Evolutionary conservation across 2,888 invertebrate genomes (phyloP).

Genomic region (Torymus texanus): DNA sequence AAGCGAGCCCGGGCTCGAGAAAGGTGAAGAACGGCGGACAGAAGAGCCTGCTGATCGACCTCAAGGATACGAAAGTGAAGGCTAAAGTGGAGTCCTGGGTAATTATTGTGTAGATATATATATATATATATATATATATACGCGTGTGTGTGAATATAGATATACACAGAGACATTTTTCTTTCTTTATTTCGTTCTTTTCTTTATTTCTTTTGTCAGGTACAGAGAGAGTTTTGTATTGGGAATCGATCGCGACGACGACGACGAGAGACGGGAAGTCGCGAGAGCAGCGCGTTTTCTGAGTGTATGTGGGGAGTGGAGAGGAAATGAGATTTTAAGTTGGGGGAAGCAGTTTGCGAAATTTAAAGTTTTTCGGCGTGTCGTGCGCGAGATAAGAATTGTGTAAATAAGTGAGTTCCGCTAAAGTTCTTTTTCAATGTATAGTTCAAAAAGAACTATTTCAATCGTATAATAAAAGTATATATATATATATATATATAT

Average conservation of each 20-base stretch:
- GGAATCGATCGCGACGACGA: too few species aligned
- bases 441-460: too few species aligned
- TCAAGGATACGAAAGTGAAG: slow-evolving; percentile 23
- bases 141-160: background rate
- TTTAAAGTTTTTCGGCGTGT: background rate
- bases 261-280: too few species aligned
- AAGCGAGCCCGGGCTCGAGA: slow-evolving; percentile 9
- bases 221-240: too few species aligned
- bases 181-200: background rate
- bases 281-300: too few species aligned
- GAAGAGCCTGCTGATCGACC: slow-evolving; percentile 41
- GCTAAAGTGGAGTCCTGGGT: slow-evolving; percentile 50
- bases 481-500: too few species aligned
- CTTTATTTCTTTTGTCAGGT: too few species aligned
- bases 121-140: too few species aligned
- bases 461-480: too few species aligned
- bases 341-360: background rate
- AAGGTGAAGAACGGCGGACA: slow-evolving; percentile 18
- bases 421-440: too few species aligned
- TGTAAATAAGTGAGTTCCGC: background rate
- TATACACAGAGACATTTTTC: background rate
- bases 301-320: background rate
- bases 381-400: background rate
- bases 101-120: slow-evolving; percentile 10
- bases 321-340: background rate